A percentile compares a stretch with the other conserved stretches of the same genome.
These are phyloP conservation scores for Elachura formosa DNA, from an alignment of 2,113 vertebrate genomes.

Conservation along the genomic window DNA sequence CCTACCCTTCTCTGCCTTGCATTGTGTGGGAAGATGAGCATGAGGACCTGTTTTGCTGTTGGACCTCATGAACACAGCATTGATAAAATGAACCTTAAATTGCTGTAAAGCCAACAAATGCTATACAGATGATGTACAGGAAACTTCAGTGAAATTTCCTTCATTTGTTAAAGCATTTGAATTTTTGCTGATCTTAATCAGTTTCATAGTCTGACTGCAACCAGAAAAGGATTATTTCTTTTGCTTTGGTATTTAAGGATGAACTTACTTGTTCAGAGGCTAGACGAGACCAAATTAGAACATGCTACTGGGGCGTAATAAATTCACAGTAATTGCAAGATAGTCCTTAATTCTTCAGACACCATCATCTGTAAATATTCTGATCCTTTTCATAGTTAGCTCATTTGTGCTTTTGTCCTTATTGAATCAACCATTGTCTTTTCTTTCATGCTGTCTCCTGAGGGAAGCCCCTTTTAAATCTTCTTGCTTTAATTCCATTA, in stretches of 20 bases:
- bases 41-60: not conserved
- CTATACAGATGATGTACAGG: constrained; percentile 28
- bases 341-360: constrained; percentile 67
- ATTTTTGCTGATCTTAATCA: constrained; percentile 60
- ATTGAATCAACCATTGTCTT: constrained; percentile 68
- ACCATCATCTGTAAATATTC: constrained; percentile 69
- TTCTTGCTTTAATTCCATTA: constrained; percentile 73
- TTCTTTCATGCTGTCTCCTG: constrained; percentile 63
- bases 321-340: constrained; percentile 62
- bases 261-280: constrained; percentile 50
- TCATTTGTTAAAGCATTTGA: constrained; percentile 48
- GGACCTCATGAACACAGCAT: not conserved
- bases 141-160: constrained; percentile 31
- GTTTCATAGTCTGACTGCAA: constrained; percentile 38
- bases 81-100: not conserved
- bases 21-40: not conserved
- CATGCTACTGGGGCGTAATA: constrained; percentile 44
- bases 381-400: constrained; percentile 57
- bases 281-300: constrained; percentile 48
- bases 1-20: not conserved
- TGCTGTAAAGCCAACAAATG: constrained; percentile 3
- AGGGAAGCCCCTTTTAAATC: constrained; percentile 63
- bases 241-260: constrained; percentile 59
- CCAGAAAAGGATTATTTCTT: constrained; percentile 60
- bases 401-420: constrained; percentile 67